Evolutionary conservation across 1,140 invertebrate species (phyloP).

Genomic region (Pemphigus obesinymphae): DNA sequence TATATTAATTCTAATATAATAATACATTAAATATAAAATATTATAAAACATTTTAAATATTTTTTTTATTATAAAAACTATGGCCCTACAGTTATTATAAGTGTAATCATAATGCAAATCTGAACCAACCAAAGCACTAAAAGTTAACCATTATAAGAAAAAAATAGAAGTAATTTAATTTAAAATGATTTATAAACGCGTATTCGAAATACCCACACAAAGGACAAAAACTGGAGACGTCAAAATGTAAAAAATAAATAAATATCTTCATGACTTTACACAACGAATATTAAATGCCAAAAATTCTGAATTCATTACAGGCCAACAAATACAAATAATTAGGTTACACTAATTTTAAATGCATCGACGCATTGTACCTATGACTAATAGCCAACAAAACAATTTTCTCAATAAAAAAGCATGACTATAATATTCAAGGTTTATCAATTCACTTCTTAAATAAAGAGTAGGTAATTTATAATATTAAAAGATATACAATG

Average conservation of each 20-base stretch:
- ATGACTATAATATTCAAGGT: background rate
- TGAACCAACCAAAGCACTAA: too few relatives aligned
- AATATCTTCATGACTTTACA: background rate
- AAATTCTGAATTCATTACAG: background rate
- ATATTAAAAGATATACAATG: too few relatives aligned
- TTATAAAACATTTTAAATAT: too few relatives aligned
- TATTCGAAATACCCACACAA: background rate
- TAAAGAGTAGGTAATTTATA: too few relatives aligned
- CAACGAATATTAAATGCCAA: background rate
- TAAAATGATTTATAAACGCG: background rate
- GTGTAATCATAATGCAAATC: too few relatives aligned
- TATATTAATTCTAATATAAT: too few relatives aligned
- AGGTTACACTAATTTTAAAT: background rate
- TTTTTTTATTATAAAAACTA: too few relatives aligned
- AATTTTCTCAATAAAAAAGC: background rate
- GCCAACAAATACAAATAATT: background rate
- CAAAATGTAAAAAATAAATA: background rate
- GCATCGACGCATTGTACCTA: background rate
- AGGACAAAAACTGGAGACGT: background rate
- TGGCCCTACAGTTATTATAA: too few relatives aligned
- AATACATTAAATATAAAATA: too few relatives aligned
- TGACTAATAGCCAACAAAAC: background rate
- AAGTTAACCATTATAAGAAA: too few relatives aligned
- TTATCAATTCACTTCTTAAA: too few relatives aligned
- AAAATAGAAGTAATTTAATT: background rate